Evolutionary conservation across 2,888 invertebrate genomes (phyloP).

Genomic region (Tenthredo distinguenda): DNA sequence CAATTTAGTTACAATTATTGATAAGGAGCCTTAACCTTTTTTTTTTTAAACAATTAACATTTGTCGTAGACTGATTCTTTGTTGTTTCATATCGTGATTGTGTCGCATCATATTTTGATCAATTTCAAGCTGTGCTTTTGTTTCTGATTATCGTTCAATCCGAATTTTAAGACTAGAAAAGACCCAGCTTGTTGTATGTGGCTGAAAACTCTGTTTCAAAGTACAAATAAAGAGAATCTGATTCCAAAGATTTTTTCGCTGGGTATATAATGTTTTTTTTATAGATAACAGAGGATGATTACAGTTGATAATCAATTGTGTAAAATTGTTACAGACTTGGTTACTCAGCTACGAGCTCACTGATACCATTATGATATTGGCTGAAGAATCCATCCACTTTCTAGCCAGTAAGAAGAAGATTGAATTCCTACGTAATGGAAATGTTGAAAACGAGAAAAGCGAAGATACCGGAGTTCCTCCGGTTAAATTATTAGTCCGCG

Average conservation of each 20-base stretch:
- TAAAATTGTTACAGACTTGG: slow-evolving; percentile 86
- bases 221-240: neutral
- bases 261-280: neutral
- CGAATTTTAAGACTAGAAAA: neutral
- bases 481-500: slow-evolving; percentile 92
- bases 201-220: neutral
- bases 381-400: slow-evolving; percentile 91
- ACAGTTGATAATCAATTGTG: neutral
- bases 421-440: slow-evolving; percentile 90
- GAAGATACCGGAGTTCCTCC: slow-evolving; percentile 91
- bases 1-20: neutral
- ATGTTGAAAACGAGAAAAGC: slow-evolving; percentile 87
- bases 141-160: neutral
- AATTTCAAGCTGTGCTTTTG: neutral
- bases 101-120: neutral
- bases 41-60: neutral
- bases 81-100: neutral
- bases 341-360: slow-evolving; percentile 97
- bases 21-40: neutral
- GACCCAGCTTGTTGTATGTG: neutral
- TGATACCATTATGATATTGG: slow-evolving; percentile 96
- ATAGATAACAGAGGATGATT: neutral
- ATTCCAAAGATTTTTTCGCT: neutral
- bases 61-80: neutral
- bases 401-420: slow-evolving; percentile 99